Percentiles rank a stretch among this genome's conserved stretches.
phyloP scores from a whole-genome alignment of 2,797 vertebrate species.

The Crenichthys baileyi region DNA sequence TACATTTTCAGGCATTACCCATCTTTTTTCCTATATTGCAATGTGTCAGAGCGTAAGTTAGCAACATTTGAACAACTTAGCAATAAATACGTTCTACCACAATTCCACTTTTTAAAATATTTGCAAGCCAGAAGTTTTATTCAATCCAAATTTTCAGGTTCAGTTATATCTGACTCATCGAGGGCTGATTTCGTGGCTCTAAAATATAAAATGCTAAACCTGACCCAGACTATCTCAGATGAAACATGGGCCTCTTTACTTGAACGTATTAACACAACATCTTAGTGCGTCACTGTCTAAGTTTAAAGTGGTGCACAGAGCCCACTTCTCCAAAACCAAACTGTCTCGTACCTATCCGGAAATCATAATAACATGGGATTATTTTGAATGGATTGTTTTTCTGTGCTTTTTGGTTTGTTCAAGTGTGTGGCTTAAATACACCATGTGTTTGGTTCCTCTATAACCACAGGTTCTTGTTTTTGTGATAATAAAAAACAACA shows the following conservation, averaged over 20 bases:
- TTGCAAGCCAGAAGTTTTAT: background rate
- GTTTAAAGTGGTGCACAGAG: background rate
- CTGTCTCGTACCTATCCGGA: background rate
- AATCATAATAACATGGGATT: background rate
- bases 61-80: background rate
- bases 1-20: no score
- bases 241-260: background rate
- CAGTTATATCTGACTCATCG: background rate
- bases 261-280: background rate
- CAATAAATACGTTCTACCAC: background rate
- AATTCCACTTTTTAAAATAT: background rate
- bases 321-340: background rate
- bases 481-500: background rate
- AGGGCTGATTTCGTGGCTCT: background rate
- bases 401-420: background rate
- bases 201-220: background rate
- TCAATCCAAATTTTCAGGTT: background rate
- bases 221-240: background rate
- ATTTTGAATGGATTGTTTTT: background rate
- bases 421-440: background rate
- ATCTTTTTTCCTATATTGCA: background rate
- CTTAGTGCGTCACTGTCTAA: no score
- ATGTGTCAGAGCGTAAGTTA: background rate
- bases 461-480: background rate
- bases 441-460: background rate